Evolutionary conservation across 2,113 vertebrate genomes (phyloP), one percentile per base, ranked within the genome.

Genomic region (Taxidea taxus): DNA sequence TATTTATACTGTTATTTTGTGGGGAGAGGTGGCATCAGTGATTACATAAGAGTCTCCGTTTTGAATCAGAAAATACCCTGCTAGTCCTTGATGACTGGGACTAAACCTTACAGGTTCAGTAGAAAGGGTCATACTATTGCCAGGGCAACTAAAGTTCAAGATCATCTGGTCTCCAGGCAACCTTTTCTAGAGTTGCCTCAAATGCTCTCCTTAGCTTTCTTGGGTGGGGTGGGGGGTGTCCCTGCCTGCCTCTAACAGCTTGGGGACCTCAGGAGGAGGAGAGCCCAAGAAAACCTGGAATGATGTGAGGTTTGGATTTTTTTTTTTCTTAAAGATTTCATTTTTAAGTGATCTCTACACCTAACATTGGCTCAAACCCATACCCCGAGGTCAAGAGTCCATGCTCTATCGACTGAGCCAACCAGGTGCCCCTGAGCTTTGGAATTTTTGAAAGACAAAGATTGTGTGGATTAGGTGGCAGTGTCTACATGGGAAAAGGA

Each of bases 91-190:
- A 84, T 87, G 74, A 95, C 83, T 60, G 60, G 58, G 64, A 37
- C 60, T 88, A 92, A 94, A 94, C 58, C 77, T 93, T 92, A 92
- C 18, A 92, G 93, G 60, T 97, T 96, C 90, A 95, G 31, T 94
- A 93, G 97, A 92, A 97, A 88, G 90, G 96, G 81, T 90, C 62
- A 78, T 49, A 42, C 64, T 96, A 97, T 98, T 98, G 84, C 95
- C 92, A 90, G 62, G 96, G 82, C 96, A 97, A 96, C 98, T 93
- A 51, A 98, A 84, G 87, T 95, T 98, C 70, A 97, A 87, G 93
- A 97, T 92, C 96, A 77, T 91, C 81, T 95, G 91, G 95, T 98
- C 72, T 97, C 98, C 62, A 91, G 96, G 98, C 94, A 98, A 78
- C 97, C 96, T 92, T 97, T 95, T 95, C 25, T 87, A 95, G 92